A percentile compares a stretch with the other conserved stretches of the same genome.
Conservation (phyloP, 2,888 invertebrate genomes). For the Penaeus monodon region DNA sequence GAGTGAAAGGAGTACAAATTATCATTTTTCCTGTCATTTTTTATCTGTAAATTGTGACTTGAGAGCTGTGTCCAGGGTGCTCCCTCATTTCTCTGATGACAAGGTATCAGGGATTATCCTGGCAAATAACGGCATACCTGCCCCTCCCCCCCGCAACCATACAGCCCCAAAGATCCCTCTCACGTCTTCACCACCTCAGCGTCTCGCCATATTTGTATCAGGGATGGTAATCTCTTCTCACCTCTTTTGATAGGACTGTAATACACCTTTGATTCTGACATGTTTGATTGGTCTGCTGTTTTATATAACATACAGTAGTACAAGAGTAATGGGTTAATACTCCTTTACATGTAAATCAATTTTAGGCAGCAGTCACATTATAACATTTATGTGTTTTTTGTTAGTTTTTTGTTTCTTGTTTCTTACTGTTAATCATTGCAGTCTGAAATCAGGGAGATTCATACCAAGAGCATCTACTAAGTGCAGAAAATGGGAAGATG, state of each 20-base stretch:
- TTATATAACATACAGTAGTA: slow-evolving; percentile 49
- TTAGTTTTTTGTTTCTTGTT: too few relatives aligned
- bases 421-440: slow-evolving; percentile 48
- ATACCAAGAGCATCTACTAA: slow-evolving; percentile 46
- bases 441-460: slow-evolving; percentile 54
- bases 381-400: slow-evolving; percentile 42
- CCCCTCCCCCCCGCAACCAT: slow-evolving; percentile 42
- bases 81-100: slow-evolving; percentile 56
- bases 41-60: slow-evolving; percentile 44
- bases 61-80: slow-evolving; percentile 55
- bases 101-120: slow-evolving; percentile 53
- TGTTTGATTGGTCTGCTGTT: slow-evolving; percentile 53
- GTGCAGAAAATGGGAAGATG: slow-evolving; percentile 26
- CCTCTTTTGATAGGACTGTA: slow-evolving; percentile 56
- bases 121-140: slow-evolving; percentile 51
- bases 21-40: slow-evolving; percentile 39
- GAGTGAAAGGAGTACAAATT: slow-evolving; percentile 58
- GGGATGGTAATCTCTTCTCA: slow-evolving; percentile 58
- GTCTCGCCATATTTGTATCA: slow-evolving; percentile 58
- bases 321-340: slow-evolving; percentile 58
- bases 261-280: slow-evolving; percentile 41
- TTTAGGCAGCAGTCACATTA: slow-evolving; percentile 47
- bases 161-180: slow-evolving; percentile 51
- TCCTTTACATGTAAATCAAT: slow-evolving; percentile 45
- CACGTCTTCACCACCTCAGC: slow-evolving; percentile 53